Percentiles rank a stretch among this genome's conserved stretches.
Conservation (phyloP, 2,888 invertebrate species). For the Harpalus rubripes region DNA sequence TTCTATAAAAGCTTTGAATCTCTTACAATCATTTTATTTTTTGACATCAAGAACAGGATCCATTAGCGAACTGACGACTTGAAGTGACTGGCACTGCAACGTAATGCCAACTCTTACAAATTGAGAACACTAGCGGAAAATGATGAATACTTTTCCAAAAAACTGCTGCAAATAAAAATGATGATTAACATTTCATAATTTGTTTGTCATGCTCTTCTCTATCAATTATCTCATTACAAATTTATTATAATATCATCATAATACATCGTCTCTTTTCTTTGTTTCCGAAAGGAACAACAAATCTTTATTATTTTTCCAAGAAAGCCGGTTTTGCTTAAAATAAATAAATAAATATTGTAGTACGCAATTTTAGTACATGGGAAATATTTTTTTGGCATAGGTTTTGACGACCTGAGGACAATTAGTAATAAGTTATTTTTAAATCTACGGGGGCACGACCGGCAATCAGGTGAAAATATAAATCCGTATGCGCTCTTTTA, state of each 20-base stretch:
- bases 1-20: slow-evolving; percentile 62
- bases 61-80: slow-evolving; percentile 66
- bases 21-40: slow-evolving; percentile 69
- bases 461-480: slow-evolving; percentile 66
- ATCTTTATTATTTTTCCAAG: slow-evolving; percentile 1
- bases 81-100: slow-evolving; percentile 66
- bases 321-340: slow-evolving; percentile 37
- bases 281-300: background rate
- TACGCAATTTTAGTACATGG: slow-evolving; percentile 49
- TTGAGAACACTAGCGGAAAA: slow-evolving; percentile 10
- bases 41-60: slow-evolving; percentile 68
- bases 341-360: slow-evolving; percentile 46
- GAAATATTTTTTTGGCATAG: slow-evolving; percentile 55
- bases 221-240: slow-evolving; percentile 5
- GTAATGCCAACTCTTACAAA: slow-evolving; percentile 55
- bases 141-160: slow-evolving; percentile 27
- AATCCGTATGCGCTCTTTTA: slow-evolving; percentile 69
- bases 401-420: slow-evolving; percentile 39
- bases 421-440: slow-evolving; percentile 64
- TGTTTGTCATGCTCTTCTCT: slow-evolving; percentile 24
- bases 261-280: background rate
- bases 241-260: background rate
- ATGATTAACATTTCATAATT: slow-evolving; percentile 31
- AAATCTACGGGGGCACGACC: slow-evolving; percentile 62
- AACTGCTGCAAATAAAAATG: slow-evolving; percentile 27